These are phyloP conservation scores for Falco peregrinus DNA, from an alignment of 2,797 vertebrate genomes.

Conservation along the genomic window DNA sequence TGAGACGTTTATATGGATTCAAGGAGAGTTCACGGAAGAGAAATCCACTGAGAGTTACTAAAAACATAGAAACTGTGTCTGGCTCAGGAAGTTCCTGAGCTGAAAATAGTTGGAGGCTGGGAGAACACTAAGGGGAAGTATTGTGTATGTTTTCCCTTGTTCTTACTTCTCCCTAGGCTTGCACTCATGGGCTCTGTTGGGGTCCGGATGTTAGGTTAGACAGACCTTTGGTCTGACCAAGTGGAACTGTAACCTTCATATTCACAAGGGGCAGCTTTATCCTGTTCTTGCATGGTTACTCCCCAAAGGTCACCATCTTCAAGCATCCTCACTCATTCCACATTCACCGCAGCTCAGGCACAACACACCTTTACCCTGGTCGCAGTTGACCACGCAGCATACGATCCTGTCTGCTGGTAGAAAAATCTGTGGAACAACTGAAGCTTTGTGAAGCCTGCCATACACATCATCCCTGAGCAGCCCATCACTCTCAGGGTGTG, in stretches of 20 bases:
- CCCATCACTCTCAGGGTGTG: accelerated
- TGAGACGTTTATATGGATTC: background rate
- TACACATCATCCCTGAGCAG: background rate
- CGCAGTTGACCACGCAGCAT: background rate
- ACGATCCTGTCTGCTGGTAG: background rate
- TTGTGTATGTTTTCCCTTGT: background rate
- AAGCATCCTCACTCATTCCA: background rate
- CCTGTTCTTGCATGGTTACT: background rate
- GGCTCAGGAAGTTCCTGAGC: slow-evolving; percentile 44
- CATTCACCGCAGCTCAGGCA: background rate
- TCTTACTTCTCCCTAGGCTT: slow-evolving; percentile 12
- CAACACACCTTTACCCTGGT: background rate
- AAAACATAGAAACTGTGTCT: slow-evolving; percentile 39
- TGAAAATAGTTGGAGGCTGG: slow-evolving; percentile 42
- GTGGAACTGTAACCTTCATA: background rate
- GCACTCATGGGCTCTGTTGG: background rate
- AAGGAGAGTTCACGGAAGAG: background rate
- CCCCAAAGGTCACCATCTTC: background rate
- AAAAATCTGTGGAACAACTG: background rate
- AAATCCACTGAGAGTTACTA: slow-evolving; percentile 19
- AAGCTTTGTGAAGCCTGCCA: background rate
- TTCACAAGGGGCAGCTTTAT: background rate
- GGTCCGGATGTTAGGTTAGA: background rate
- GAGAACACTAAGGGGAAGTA: background rate
- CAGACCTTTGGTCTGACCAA: background rate